Evolutionary conservation across 2,888 invertebrate species (phyloP), one percentile per base, ranked within the genome.

Genomic region (Yponomeuta sedellus): DNA sequence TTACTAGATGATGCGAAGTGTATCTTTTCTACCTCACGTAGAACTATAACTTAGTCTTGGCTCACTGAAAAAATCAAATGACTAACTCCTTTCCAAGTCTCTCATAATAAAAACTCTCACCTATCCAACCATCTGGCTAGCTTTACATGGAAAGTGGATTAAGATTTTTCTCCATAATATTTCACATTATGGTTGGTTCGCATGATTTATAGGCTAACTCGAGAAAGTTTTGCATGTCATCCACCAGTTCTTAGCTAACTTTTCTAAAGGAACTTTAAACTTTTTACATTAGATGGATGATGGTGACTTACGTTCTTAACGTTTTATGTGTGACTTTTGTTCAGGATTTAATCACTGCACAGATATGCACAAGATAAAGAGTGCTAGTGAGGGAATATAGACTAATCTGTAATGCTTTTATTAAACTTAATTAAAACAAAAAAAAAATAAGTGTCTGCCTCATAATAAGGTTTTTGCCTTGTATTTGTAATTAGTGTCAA

Each of bases 201-300:
- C 80, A 85, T 89, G 88, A 89, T 88, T 88, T 88, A 88, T 88
- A 85, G 88, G 83, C 77, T 77, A 86, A 89, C 81, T 88, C 86
- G 71, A 69, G 72, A 74, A 88, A 88, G 79, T 88, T 89, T 77
- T 78, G 85, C 86, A 87, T 89, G 88, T 88, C 89, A 88, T 88
- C 86, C 77, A 80, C 83, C 80, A 82, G 82, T 76, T 85, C 82
- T 79, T 79, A 77, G 80, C 76, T 72, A 81, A 81, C 78, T 83
- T 83, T 84, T 80, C 78, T 78, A 80, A 82, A 80, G 82, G 76
- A 87, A 85, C 80, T 86, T 86, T 82, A 82, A 86, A 85, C 81
- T 86, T 86, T 83, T 83, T 83, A 83, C 85, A 81, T 86, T 83
- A 85, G 82, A 79, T 76, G 77, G 79, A 84, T 81, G 81, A 78